A percentile compares a stretch with the other conserved stretches of the same genome.
Conservation (phyloP, 2,113 vertebrate genomes). For the Mus musculus region GRCm39 chr3:122844001-122844500, state of each 20-base stretch:
- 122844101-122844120: not conserved
- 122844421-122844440: not conserved
- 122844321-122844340: not conserved
- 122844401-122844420: not conserved
- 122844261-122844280: not conserved
- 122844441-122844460: not conserved
- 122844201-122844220: not conserved
- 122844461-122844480: not conserved
- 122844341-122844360: not conserved
- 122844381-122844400: not conserved
- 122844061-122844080: not conserved
- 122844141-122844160: not conserved
- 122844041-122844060: not conserved
- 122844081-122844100: not conserved
- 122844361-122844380: not conserved
- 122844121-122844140: not conserved
- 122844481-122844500: not conserved
- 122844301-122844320: not conserved
- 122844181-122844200: not conserved
- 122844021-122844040: not conserved
- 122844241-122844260: not conserved
- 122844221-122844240: not conserved
- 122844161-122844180: not conserved
- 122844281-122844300: not conserved
- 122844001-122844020: not conserved